Evolutionary conservation across 2,113 vertebrate species (phyloP), one percentile per base, ranked within the genome.

Genomic region (Stegastes partitus): DNA sequence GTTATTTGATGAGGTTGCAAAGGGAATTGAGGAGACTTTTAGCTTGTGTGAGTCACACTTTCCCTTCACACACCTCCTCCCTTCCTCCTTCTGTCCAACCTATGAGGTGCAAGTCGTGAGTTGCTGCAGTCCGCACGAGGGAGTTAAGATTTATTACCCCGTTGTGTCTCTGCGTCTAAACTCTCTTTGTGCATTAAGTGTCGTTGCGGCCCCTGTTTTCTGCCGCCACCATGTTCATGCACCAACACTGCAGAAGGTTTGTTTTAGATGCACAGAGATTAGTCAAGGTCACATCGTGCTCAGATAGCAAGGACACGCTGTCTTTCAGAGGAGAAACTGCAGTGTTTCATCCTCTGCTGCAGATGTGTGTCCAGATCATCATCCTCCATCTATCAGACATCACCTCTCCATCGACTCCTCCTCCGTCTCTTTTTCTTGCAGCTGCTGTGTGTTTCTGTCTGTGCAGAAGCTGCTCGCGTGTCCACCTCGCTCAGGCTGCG

Each of bases 291-390:
- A 78, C 72, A 22, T 50, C 19, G 10, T 21, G 55, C 22, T 8
- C 56, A 37, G 37, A 72, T 12, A 9, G 26, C 44, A 67, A 75
- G 53, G 71, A 70, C 59, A 65, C 47, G 1, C n/a, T 75, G 42
- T 72, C 69, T 80, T 64, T 73, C 25, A 65, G n/a, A 3, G 54
- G 61, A 68, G 54, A 26, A 50, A 51, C 67, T 28, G 63, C 64
- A 82, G 81, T 44, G 21, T 77, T 11, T 37, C n/a, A n/a, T n/a
- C 31, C 54, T 74, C 59, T 68, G 76, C 83, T 68, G 76, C 83
- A 68, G 72, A 58, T 49, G 39, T 61, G 59, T 55, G 73, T 68
- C 58, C 61, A 34, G 12, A 57, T 57, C 6, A 55, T 51, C 34
- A 28, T 71, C 70, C 10, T 61, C 9, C 14, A 34, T 15, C 14